Base-by-base conservation (phyloP, 2,888 invertebrate species). In the Scaptomyza flava region DNA sequence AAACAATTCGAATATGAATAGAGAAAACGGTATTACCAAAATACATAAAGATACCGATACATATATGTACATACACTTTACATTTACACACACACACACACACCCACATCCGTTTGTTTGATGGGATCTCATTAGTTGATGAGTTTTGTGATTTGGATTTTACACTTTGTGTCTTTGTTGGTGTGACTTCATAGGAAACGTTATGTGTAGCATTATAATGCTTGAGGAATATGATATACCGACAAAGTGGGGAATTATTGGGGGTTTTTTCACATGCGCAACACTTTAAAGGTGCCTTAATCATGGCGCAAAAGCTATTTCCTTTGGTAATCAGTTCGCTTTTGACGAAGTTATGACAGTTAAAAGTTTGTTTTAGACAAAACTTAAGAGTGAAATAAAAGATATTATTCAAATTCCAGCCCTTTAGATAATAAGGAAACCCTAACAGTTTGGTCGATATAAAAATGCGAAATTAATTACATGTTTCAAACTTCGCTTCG, bases 391-490 rank as follows among this genome's bases (percentile, higher is more conserved):
- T 17, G 17, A 17, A 17, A 17, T 17, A 17, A 23, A 23, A 23
- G 23, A 23, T 4, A 23, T 23, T 4, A 23, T 23, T 23, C 2
- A 23, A 23, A 4, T 23, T 27, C 27, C 27, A 27, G 23, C 41
- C 64, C 9, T 20, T 2, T 9, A 41, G 14, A 23, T 33, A 14
- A 31, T 27, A 14, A 27, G 6, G 3, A 38, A 38, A n/a, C 14
- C 38, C 12, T 20, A 8, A 9, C 38, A 46, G 6, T 42, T 36
- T 36, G 34, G 5, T 9, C 8, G 46, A 69, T 72, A 77, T 12
- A 77, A 75, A 36, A 85, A 85, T 79, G 79, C 63, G 73, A 79
- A 82, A 82, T 70, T 82, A 82, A 82, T 82, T 82, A 85, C 52
- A 77, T 70, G 68, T 74, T 38, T 1, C 6, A 5, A 5, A 5